These are phyloP conservation scores for Cassiopea andromeda DNA, from an alignment of 30 jellyfish, hydroid and myxozoan genomes.

Conservation along the genomic window DNA sequence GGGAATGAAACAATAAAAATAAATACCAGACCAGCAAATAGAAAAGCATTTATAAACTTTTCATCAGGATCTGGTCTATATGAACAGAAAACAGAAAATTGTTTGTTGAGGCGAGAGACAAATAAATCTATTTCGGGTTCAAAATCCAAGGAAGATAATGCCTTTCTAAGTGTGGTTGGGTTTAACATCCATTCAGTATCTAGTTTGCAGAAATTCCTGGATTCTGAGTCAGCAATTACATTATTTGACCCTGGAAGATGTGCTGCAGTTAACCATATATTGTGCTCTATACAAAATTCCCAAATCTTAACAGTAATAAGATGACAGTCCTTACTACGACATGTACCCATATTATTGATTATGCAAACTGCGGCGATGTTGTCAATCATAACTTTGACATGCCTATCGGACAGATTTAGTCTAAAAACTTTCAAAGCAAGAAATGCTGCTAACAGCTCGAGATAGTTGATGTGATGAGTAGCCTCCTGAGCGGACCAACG, in stretches of 20 bases:
- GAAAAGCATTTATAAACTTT: slow-evolving; percentile 17
- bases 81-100: not conserved
- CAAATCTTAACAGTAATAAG: slow-evolving; percentile 31
- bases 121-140: not conserved
- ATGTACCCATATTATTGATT: slow-evolving; percentile 66
- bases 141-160: not conserved
- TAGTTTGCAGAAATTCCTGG: slow-evolving; percentile 25
- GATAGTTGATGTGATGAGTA: slow-evolving; percentile 32
- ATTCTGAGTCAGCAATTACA: slow-evolving; percentile 47
- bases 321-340: slow-evolving; percentile 28
- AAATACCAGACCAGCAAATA: not conserved
- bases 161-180: not conserved
- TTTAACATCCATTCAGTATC: slow-evolving; percentile 63
- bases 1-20: slow-evolving; percentile 25
- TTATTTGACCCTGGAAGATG: slow-evolving; percentile 59
- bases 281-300: slow-evolving; percentile 26
- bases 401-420: not conserved
- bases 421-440: slow-evolving; percentile 31
- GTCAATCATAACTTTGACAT: slow-evolving; percentile 48
- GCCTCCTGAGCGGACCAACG: slow-evolving; percentile 56
- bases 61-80: slow-evolving; percentile 19
- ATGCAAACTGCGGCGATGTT: slow-evolving; percentile 52
- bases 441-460: slow-evolving; percentile 44
- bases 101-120: slow-evolving; percentile 10
- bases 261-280: slow-evolving; percentile 62